phyloP scores from a whole-genome alignment of 2,888 invertebrate genomes.

The Athripsodes cinereus region DNA sequence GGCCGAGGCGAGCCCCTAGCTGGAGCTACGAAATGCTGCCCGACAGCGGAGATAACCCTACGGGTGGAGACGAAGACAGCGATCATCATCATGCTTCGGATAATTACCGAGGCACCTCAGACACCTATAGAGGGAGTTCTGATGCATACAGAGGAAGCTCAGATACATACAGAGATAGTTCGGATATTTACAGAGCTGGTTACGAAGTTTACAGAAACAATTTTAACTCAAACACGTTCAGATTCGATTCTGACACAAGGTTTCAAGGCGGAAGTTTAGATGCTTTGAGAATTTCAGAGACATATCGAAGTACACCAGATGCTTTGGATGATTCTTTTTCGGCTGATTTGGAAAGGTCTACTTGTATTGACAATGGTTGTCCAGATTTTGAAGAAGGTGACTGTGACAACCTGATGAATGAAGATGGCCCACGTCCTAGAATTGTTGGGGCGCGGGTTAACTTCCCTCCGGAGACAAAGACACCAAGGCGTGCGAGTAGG shows the following conservation, averaged over 20 bases:
- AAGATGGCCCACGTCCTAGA: conserved; percentile 24
- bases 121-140: conserved; percentile 22
- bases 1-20: conserved; percentile 41
- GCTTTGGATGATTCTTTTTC: conserved; percentile 13
- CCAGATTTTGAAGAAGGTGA: conserved; percentile 8
- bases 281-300: conserved; percentile 2
- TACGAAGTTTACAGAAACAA: not conserved
- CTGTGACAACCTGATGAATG: conserved; percentile 29
- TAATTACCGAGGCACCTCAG: conserved; percentile 28
- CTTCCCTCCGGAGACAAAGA: conserved; percentile 54
- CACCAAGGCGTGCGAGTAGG: conserved; percentile 41
- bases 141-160: conserved; percentile 18
- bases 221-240: not conserved
- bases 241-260: not conserved
- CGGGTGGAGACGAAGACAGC: conserved; percentile 19
- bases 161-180: conserved; percentile 10
- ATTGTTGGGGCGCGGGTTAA: conserved; percentile 57
- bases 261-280: conserved; percentile 5
- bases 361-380: conserved; percentile 3
- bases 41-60: conserved; percentile 32
- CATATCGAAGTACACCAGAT: conserved; percentile 11
- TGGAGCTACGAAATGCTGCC: conserved; percentile 43
- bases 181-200: conserved; percentile 12
- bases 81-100: not conserved
- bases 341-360: conserved; percentile 23